phyloP scores from a whole-genome alignment of 1,140 invertebrate genomes.

The Armadillidium nasatum region DNA sequence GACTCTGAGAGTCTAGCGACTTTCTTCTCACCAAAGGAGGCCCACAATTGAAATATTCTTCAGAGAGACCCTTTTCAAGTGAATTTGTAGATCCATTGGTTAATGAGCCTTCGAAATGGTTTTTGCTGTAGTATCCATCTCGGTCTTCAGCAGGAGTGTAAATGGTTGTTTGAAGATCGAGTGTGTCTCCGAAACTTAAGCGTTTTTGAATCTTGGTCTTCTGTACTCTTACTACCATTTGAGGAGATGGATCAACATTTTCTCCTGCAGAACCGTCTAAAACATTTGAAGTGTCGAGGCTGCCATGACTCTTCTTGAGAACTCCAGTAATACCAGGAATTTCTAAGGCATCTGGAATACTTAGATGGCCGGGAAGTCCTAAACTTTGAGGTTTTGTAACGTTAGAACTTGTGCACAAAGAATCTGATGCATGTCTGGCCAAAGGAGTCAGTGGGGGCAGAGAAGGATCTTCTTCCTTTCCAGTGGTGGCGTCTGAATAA shows the following conservation, averaged over 20 bases:
- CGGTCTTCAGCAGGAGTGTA: constrained; percentile 44
- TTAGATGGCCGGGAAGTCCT: constrained; percentile 24
- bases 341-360: not conserved
- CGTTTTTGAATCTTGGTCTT: constrained; percentile 42
- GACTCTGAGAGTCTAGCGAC: constrained; percentile 45
- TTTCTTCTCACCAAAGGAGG: constrained; percentile 40
- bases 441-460: not conserved
- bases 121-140: constrained; percentile 45
- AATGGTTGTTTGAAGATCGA: constrained; percentile 37
- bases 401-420: not conserved
- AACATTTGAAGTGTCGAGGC: constrained; percentile 21
- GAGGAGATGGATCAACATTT: constrained; percentile 27
- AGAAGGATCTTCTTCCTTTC: not conserved
- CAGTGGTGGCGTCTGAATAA: not conserved
- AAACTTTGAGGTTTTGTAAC: constrained; percentile 15
- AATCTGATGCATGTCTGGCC: not conserved
- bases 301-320: constrained; percentile 15
- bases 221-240: constrained; percentile 33
- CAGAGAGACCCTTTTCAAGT: constrained; percentile 30
- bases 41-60: constrained; percentile 27
- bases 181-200: constrained; percentile 38
- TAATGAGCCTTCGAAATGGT: constrained; percentile 22
- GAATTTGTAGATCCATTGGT: constrained; percentile 34
- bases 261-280: constrained; percentile 30
- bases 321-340: not conserved